phyloP scores from a whole-genome alignment of 1,140 invertebrate species.

The Laupala kohalensis region DNA sequence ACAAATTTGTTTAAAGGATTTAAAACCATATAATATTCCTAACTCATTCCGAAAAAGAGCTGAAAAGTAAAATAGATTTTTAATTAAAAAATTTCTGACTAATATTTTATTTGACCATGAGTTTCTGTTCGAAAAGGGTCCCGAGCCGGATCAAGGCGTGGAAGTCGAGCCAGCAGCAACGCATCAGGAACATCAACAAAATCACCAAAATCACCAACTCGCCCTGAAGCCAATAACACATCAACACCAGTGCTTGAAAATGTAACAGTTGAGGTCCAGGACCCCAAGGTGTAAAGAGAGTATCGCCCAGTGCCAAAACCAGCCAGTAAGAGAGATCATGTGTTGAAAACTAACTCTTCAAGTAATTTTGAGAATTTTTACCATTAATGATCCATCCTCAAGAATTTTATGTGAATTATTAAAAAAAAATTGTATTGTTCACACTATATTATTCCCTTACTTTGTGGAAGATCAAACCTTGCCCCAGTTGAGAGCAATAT shows the following conservation, averaged over 20 bases:
- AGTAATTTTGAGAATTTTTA: not conserved
- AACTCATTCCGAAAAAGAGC: too few relatives aligned
- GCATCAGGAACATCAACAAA: constrained; percentile 42
- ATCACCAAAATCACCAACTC: constrained; percentile 27
- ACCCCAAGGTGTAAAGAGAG: constrained; percentile 29
- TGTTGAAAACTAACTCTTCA: not conserved
- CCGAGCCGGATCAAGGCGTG: constrained; percentile 35
- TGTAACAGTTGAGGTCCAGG: constrained; percentile 41
- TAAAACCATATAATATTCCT: too few relatives aligned
- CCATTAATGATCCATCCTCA: not conserved
- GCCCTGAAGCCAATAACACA: constrained; percentile 19
- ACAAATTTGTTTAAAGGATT: too few relatives aligned
- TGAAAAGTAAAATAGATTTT: too few relatives aligned
- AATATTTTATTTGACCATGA: not conserved
- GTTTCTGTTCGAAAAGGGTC: not conserved
- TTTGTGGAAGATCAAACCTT: not conserved
- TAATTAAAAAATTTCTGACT: too few relatives aligned
- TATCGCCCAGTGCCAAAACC: not conserved
- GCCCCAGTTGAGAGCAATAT: not conserved
- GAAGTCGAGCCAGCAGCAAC: constrained; percentile 50
- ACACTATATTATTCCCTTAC: not conserved
- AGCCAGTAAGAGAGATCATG: not conserved
- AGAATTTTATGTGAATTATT: not conserved
- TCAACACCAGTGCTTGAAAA: constrained; percentile 36
- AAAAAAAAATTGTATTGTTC: not conserved